Percentiles rank a stretch among this genome's conserved stretches.
These are phyloP conservation scores for Gavia stellata DNA, from an alignment of 2,113 vertebrate species.

Conservation along the genomic window DNA sequence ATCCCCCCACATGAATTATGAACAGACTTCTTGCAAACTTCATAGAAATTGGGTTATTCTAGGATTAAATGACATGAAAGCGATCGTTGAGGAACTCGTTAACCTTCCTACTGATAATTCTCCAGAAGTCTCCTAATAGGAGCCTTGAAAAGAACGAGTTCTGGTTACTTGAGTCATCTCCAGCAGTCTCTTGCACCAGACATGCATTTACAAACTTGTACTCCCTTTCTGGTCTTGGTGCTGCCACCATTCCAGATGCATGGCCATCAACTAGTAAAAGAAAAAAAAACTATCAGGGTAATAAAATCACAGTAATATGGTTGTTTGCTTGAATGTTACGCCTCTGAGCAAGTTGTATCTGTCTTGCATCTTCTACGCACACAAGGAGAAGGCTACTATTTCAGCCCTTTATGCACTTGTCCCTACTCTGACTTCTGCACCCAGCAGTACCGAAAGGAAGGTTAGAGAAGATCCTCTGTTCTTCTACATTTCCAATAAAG, in stretches of 20 bases:
- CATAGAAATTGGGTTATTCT: background rate
- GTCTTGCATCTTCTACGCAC: too few species aligned
- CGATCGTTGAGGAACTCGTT: background rate
- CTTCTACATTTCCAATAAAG: too few species aligned
- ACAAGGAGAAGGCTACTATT: too few species aligned
- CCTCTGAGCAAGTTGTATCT: too few species aligned
- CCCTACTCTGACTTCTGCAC: too few species aligned
- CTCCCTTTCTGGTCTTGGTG: background rate
- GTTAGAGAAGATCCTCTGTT: too few species aligned
- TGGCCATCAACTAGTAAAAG: accelerated
- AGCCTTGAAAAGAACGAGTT: background rate
- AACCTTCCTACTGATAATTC: background rate
- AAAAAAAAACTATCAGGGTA: background rate
- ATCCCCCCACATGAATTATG: background rate
- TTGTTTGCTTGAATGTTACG: too few species aligned
- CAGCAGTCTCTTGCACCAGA: background rate
- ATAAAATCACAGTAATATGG: background rate
- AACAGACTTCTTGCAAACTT: background rate
- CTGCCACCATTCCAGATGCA: background rate
- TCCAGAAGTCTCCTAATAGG: background rate
- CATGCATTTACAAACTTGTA: background rate
- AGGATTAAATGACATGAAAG: background rate
- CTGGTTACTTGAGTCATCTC: background rate
- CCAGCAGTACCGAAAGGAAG: too few species aligned
- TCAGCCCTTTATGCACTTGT: too few species aligned